Evolutionary conservation across 2,888 invertebrate species (phyloP).

Genomic region (Drosophila antonietae): DNA sequence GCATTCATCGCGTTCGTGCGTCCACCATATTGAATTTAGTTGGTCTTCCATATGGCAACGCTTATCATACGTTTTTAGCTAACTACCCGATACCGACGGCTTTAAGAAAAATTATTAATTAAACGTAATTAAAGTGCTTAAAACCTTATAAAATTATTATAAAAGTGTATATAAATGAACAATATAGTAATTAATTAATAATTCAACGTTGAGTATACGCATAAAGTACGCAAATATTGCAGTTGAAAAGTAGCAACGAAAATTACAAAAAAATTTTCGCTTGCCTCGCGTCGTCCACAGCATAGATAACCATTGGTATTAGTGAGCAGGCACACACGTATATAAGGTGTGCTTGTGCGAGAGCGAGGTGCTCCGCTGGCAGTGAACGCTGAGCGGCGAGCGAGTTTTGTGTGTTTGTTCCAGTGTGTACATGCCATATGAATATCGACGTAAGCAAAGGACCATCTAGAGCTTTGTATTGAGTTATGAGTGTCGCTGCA

Average conservation of each 20-base stretch:
- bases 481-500: constrained; percentile 84
- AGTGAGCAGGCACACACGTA: constrained; percentile 47
- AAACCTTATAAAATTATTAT: constrained; percentile 54
- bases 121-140: constrained; percentile 60
- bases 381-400: constrained; percentile 32
- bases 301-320: constrained; percentile 45
- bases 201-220: constrained; percentile 49
- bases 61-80: constrained; percentile 43
- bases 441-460: constrained; percentile 55
- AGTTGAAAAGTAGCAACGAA: constrained; percentile 56
- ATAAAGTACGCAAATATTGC: constrained; percentile 65
- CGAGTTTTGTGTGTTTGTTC: constrained; percentile 48
- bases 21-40: constrained; percentile 70
- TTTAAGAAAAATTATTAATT: constrained; percentile 56
- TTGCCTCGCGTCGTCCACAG: constrained; percentile 50
- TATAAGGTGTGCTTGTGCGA: constrained; percentile 44
- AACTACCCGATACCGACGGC: constrained; percentile 45
- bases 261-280: constrained; percentile 44
- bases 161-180: constrained; percentile 73
- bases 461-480: constrained; percentile 49
- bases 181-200: constrained; percentile 63
- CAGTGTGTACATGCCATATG: constrained; percentile 52
- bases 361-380: constrained; percentile 59
- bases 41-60: constrained; percentile 41
- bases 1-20: constrained; percentile 22